These are phyloP conservation scores for Epinephelus moara DNA, from an alignment of 2,113 vertebrate genomes.

Conservation along the genomic window DNA sequence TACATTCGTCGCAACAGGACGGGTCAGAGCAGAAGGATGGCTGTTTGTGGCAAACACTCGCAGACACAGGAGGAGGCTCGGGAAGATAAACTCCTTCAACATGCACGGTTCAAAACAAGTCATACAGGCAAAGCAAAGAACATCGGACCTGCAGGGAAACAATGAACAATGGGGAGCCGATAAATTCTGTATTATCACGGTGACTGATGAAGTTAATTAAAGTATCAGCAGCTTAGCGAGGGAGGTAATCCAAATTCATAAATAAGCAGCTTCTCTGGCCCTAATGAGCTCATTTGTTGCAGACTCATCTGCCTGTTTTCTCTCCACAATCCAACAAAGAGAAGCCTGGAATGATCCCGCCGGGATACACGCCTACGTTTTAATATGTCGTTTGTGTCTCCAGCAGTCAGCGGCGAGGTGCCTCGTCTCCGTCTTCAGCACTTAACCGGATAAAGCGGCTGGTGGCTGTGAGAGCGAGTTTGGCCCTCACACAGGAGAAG, in stretches of 20 bases:
- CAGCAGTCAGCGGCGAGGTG: slow-evolving; percentile 6
- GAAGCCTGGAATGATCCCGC: slow-evolving; percentile 21
- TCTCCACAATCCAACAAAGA: slow-evolving; percentile 33
- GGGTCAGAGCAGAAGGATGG: slow-evolving; percentile 11
- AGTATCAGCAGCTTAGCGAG: slow-evolving; percentile 60
- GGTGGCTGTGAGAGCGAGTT: neutral
- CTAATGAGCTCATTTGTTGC: slow-evolving; percentile 67
- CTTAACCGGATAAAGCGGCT: slow-evolving; percentile 11
- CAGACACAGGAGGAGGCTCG: slow-evolving; percentile 10
- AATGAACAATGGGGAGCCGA: slow-evolving; percentile 31
- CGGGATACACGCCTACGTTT: slow-evolving; percentile 20
- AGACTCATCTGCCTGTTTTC: slow-evolving; percentile 37
- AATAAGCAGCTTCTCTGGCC: slow-evolving; percentile 51
- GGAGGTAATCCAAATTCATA: slow-evolving; percentile 64
- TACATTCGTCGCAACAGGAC: neutral
- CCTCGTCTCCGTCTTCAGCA: slow-evolving; percentile 27
- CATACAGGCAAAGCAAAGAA: slow-evolving; percentile 15
- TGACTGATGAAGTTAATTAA: slow-evolving; percentile 79
- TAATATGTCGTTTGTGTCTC: slow-evolving; percentile 32
- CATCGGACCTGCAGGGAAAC: slow-evolving; percentile 47
- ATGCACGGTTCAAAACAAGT: slow-evolving; percentile 52
- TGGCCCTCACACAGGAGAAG: neutral
- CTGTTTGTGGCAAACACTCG: slow-evolving; percentile 25
- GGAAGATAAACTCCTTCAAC: slow-evolving; percentile 34
- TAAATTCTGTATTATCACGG: slow-evolving; percentile 50